Percentiles rank a stretch among this genome's conserved stretches.
Evolutionary conservation across 1,140 invertebrate genomes (phyloP).

Genomic region (Helicoverpa zea): DNA sequence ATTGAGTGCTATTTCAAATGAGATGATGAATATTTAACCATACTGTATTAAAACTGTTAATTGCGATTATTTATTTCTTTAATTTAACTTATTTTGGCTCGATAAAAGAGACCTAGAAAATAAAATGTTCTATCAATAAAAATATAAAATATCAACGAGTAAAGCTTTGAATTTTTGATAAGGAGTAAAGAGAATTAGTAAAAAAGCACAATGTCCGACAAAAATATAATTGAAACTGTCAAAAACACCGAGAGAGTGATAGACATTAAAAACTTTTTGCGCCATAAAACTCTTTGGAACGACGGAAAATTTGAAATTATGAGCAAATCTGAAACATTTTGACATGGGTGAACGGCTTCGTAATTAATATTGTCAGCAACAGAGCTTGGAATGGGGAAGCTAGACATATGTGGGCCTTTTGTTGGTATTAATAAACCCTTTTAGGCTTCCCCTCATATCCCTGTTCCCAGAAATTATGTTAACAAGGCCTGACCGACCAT

Average conservation of each 20-base stretch:
- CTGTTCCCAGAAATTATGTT: slow-evolving; percentile 1
- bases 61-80: too few relatives aligned
- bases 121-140: too few relatives aligned
- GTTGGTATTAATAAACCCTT: slow-evolving; percentile 18
- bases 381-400: not conserved
- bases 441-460: slow-evolving; percentile 6
- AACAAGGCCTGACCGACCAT: slow-evolving; percentile 25
- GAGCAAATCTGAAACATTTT: not conserved
- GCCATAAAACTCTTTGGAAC: not conserved
- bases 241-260: not conserved
- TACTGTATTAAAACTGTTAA: too few relatives aligned
- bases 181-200: not conserved
- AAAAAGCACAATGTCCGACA: not conserved
- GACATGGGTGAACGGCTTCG: too few relatives aligned
- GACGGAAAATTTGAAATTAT: not conserved
- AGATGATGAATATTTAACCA: not conserved
- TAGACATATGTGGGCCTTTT: not conserved
- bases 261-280: not conserved
- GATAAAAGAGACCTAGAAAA: too few relatives aligned
- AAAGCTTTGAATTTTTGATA: not conserved
- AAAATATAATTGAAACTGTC: not conserved
- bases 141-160: too few relatives aligned
- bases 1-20: not conserved
- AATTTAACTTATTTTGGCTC: not conserved
- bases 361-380: slow-evolving; percentile 13